Conservation (phyloP, 2,113 vertebrate species). For the Redunca redunca region DNA sequence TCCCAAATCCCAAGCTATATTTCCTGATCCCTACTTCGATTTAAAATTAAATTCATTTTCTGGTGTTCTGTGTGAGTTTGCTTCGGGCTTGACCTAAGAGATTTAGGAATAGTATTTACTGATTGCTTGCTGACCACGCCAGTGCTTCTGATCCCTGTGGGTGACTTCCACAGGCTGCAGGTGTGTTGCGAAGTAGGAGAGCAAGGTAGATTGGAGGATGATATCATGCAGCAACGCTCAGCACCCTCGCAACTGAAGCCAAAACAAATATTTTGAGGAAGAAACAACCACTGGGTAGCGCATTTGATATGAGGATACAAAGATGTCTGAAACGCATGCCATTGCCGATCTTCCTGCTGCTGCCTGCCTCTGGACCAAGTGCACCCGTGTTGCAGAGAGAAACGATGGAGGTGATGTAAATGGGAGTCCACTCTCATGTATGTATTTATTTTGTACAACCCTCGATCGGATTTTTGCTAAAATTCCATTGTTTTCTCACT, state of each 20-base stretch:
- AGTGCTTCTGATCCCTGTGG: constrained; percentile 49
- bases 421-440: not conserved
- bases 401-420: not conserved
- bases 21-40: constrained; percentile 76
- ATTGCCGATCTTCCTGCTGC: not conserved
- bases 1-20: constrained; percentile 77
- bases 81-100: constrained; percentile 76
- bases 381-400: not conserved
- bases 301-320: not conserved
- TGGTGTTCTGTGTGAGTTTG: constrained; percentile 75
- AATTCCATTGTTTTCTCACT: not conserved
- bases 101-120: constrained; percentile 71
- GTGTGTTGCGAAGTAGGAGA: not conserved
- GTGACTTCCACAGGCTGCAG: constrained; percentile 60
- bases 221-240: constrained; percentile 45
- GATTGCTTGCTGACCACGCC: constrained; percentile 71
- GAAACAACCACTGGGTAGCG: not conserved
- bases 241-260: constrained; percentile 1
- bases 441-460: too few relatives aligned
- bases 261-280: constrained; percentile 64
- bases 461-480: not conserved
- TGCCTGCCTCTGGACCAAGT: not conserved
- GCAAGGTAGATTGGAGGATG: not conserved
- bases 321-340: accelerated
- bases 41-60: constrained; percentile 82